A percentile compares a stretch with the other conserved stretches of the same genome.
Conservation (phyloP, 2,888 invertebrate genomes). For the Neoscelio sp. region DNA sequence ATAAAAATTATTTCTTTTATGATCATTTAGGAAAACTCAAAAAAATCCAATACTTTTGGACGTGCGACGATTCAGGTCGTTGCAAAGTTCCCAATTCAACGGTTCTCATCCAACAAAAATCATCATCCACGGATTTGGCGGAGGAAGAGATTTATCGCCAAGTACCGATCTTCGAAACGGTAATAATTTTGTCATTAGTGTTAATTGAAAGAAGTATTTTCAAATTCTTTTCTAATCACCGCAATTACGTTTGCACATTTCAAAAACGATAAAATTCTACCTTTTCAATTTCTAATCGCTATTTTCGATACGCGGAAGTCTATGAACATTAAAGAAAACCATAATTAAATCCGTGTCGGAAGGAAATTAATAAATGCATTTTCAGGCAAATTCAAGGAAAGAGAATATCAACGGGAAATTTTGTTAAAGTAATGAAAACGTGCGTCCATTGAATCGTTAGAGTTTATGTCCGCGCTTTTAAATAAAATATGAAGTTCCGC, state of each 20-base stretch:
- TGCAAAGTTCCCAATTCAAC: conserved; percentile 91
- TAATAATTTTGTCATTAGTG: conserved; percentile 69
- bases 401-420: conserved; percentile 31
- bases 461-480: background rate
- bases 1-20: no score
- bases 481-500: conserved; percentile 31
- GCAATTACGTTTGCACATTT: no score
- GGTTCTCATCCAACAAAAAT: conserved; percentile 92
- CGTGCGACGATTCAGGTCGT: conserved; percentile 88
- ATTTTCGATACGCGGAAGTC: no score
- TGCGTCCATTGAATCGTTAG: conserved; percentile 8
- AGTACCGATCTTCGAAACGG: conserved; percentile 92
- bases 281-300: no score
- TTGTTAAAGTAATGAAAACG: conserved; percentile 20
- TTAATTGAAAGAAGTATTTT: no score
- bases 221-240: no score
- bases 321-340: no score
- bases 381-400: conserved; percentile 18
- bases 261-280: no score
- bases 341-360: background rate
- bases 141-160: conserved; percentile 91
- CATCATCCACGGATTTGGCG: conserved; percentile 96
- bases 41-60: conserved; percentile 89
- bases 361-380: conserved; percentile 18
- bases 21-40: conserved; percentile 89